These are phyloP conservation scores for Cladopsammia gracilis DNA, from an alignment of 64 coral and sea anemone genomes.

Conservation along the genomic window DNA sequence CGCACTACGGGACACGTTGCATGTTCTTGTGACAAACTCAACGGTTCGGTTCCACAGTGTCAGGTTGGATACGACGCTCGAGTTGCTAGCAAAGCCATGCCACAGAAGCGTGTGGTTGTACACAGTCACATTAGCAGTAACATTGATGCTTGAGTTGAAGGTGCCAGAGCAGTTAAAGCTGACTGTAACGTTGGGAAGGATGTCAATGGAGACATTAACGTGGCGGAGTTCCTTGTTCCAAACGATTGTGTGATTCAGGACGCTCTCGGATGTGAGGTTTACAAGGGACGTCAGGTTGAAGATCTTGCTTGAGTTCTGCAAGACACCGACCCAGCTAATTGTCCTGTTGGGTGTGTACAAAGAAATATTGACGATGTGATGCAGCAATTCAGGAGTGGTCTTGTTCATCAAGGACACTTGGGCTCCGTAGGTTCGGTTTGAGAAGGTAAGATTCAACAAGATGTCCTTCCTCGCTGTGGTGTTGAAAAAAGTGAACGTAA, in stretches of 20 bases:
- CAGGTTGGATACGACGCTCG: conserved; percentile 66
- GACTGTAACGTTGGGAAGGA: conserved; percentile 68
- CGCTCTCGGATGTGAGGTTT: conserved; percentile 32
- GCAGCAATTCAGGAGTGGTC: conserved; percentile 26
- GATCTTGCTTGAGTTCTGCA: conserved; percentile 56
- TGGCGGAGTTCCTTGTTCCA: conserved; percentile 29
- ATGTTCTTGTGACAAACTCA: conserved; percentile 69
- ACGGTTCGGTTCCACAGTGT: conserved; percentile 81
- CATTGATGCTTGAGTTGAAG: conserved; percentile 62
- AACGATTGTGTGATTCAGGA: conserved; percentile 67
- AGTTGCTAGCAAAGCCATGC: conserved; percentile 65
- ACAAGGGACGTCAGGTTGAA: conserved; percentile 75
- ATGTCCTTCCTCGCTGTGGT: conserved; percentile 67
- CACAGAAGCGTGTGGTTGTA: conserved; percentile 69
- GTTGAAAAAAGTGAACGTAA: conserved; percentile 61
- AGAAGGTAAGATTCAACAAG: conserved; percentile 61
- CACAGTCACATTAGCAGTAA: conserved; percentile 54
- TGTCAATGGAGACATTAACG: conserved; percentile 60
- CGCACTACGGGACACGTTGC: conserved; percentile 56
- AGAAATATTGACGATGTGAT: conserved; percentile 53
- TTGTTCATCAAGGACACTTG: conserved; percentile 53
- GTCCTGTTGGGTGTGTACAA: conserved; percentile 57
- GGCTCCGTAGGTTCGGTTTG: conserved; percentile 65
- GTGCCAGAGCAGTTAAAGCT: conserved; percentile 80
- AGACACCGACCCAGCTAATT: conserved; percentile 64